phyloP scores from a whole-genome alignment of 2,113 vertebrate species.

The Nothobranchius furzeri region DNA sequence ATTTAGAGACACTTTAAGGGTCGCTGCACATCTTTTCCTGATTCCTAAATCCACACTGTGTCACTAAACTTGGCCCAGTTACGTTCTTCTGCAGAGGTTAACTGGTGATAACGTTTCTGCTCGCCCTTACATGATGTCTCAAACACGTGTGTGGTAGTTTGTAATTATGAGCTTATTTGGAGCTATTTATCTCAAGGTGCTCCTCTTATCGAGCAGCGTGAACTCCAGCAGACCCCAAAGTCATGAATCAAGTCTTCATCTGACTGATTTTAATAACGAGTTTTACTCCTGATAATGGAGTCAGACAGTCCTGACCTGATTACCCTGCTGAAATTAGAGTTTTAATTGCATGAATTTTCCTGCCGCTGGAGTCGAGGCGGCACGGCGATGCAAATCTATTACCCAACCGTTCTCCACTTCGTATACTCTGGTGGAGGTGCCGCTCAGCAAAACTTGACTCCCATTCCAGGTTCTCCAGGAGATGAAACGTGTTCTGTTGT shows the following conservation, averaged over 20 bases:
- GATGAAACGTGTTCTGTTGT: background rate
- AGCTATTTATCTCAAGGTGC: conserved; percentile 8
- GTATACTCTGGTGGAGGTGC: conserved; percentile 25
- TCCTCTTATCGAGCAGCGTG: background rate
- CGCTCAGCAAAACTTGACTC: conserved; percentile 32
- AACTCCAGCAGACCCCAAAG: conserved; percentile 8
- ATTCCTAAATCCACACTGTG: background rate
- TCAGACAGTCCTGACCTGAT: conserved; percentile 51
- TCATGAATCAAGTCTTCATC: conserved; percentile 33
- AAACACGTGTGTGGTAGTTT: background rate
- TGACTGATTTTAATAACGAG: conserved; percentile 50
- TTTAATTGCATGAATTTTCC: conserved; percentile 67
- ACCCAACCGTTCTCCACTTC: conserved; percentile 28
- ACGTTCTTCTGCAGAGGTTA: background rate
- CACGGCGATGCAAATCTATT: conserved; percentile 46
- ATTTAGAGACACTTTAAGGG: no score
- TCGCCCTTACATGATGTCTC: background rate
- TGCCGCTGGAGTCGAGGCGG: conserved; percentile 28
- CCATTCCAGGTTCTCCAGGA: conserved; percentile 39
- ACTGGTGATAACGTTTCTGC: background rate
- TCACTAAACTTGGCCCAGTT: background rate
- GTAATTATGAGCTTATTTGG: background rate
- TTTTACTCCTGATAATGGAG: conserved; percentile 50
- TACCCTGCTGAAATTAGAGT: conserved; percentile 60
- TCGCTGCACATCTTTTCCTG: no score